These are phyloP conservation scores for Heliothis peltigera DNA, from an alignment of 2,888 invertebrate genomes.

Conservation along the genomic window DNA sequence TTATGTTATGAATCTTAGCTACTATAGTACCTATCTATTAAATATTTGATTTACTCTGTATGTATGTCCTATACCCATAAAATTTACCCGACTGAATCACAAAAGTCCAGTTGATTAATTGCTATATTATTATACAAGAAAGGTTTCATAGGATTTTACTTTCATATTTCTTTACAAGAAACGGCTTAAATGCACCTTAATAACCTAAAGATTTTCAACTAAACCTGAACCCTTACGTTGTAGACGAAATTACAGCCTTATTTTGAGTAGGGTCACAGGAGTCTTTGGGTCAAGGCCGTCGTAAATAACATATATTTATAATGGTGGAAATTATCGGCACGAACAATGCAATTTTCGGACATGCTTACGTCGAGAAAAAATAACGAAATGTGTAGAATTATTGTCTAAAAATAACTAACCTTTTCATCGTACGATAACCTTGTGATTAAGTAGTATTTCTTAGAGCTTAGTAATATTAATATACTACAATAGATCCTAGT, in stretches of 20 bases:
- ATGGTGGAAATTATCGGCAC: slow-evolving; percentile 25
- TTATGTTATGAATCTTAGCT: no score
- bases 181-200: not conserved
- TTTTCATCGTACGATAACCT: not conserved
- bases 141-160: not conserved
- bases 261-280: slow-evolving; percentile 15
- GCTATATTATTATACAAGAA: not conserved
- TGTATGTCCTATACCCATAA: no score
- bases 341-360: slow-evolving; percentile 24
- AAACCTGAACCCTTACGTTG: not conserved
- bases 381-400: not conserved
- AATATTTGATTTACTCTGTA: not conserved
- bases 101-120: not conserved
- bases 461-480: no score
- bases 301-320: slow-evolving; percentile 37
- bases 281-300: slow-evolving; percentile 49
- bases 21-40: not conserved
- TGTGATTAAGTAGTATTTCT: not conserved
- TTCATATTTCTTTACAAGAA: not conserved
- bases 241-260: not conserved
- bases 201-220: slow-evolving; percentile 10
- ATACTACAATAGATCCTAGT: no score
- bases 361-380: slow-evolving; percentile 2
- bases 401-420: not conserved
- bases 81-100: no score